Percentiles rank a stretch among this genome's conserved stretches.
These are phyloP conservation scores for Clarias batrachus DNA, from an alignment of 2,113 vertebrate species.

Conservation along the genomic window DNA sequence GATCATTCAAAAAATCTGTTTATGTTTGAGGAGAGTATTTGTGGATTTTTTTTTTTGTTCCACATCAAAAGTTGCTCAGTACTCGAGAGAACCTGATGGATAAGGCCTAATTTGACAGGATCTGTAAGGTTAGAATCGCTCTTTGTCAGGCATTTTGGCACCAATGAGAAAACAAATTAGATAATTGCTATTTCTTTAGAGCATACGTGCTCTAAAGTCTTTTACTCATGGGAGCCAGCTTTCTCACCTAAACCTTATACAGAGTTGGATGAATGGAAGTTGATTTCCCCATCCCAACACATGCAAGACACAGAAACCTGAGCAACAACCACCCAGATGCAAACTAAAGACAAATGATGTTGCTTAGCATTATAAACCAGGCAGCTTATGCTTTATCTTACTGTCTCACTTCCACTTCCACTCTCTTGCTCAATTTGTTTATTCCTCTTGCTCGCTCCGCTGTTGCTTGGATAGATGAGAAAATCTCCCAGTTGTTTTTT, in stretches of 20 bases:
- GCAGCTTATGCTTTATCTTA: conserved; percentile 2
- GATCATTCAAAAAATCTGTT: conserved; percentile 23
- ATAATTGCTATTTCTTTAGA: conserved; percentile 75
- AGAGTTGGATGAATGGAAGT: conserved; percentile 5
- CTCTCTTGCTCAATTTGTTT: conserved; percentile 20
- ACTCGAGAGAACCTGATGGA: conserved; percentile 51
- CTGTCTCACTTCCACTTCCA: conserved; percentile 40
- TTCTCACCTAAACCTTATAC: conserved; percentile 10
- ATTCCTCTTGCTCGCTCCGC: conserved; percentile 39
- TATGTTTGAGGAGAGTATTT: conserved; percentile 43
- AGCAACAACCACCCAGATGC: conserved; percentile 10
- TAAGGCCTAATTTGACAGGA: conserved; percentile 48
- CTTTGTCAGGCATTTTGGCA: conserved; percentile 73
- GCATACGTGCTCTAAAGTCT: conserved; percentile 73
- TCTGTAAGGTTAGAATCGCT: conserved; percentile 49
- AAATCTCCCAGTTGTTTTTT: conserved; percentile 75
- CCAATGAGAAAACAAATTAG: conserved; percentile 70
- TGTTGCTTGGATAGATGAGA: conserved; percentile 65
- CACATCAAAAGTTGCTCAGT: conserved; percentile 34
- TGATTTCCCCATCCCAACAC: neutral
- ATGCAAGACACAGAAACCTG: conserved; percentile 18
- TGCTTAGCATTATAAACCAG: neutral
- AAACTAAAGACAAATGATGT: conserved; percentile 24
- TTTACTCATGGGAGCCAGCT: conserved; percentile 46
- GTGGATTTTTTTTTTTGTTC: conserved; percentile 47